Percentiles rank a stretch among this genome's conserved stretches.
These are phyloP conservation scores for Dinocampus coccinellae DNA, from an alignment of 2,888 invertebrate genomes.

Conservation along the genomic window DNA sequence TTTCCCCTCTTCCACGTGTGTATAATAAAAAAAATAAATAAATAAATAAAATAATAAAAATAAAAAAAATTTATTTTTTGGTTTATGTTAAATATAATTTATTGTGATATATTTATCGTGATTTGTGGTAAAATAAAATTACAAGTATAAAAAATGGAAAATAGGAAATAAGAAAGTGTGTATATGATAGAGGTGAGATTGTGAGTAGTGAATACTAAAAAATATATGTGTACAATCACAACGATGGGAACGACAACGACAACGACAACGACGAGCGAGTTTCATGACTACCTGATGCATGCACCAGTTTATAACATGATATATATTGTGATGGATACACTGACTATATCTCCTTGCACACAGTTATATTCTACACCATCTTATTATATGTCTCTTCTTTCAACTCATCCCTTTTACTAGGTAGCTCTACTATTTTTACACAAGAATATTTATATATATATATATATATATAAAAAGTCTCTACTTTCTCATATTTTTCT, in stretches of 20 bases:
- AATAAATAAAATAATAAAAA: too few species aligned
- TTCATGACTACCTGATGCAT: slow-evolving; percentile 58
- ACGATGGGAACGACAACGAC: neutral
- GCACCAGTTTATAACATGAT: slow-evolving; percentile 43
- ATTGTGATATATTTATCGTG: slow-evolving; percentile 34
- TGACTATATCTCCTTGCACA: slow-evolving; percentile 22
- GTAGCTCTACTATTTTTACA: too few species aligned
- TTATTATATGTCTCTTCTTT: neutral
- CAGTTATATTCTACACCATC: slow-evolving; percentile 21
- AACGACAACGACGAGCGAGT: slow-evolving; percentile 25
- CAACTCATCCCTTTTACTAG: neutral
- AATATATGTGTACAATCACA: slow-evolving; percentile 23
- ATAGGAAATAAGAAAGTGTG: slow-evolving; percentile 6
- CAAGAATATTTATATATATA: neutral
- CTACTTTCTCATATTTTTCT: slow-evolving; percentile 24
- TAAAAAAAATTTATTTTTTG: neutral
- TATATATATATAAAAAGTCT: neutral
- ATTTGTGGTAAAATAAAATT: slow-evolving; percentile 36
- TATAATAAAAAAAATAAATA: too few species aligned
- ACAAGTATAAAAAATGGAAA: slow-evolving; percentile 19
- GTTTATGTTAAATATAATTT: slow-evolving; percentile 14
- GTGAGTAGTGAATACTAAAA: slow-evolving; percentile 20
- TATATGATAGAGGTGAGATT: slow-evolving; percentile 14
- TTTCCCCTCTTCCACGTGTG: too few species aligned
- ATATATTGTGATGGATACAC: slow-evolving; percentile 28